Base-by-base conservation (phyloP, 1,140 invertebrate species). In the Thaumatotibia leucotreta region DNA sequence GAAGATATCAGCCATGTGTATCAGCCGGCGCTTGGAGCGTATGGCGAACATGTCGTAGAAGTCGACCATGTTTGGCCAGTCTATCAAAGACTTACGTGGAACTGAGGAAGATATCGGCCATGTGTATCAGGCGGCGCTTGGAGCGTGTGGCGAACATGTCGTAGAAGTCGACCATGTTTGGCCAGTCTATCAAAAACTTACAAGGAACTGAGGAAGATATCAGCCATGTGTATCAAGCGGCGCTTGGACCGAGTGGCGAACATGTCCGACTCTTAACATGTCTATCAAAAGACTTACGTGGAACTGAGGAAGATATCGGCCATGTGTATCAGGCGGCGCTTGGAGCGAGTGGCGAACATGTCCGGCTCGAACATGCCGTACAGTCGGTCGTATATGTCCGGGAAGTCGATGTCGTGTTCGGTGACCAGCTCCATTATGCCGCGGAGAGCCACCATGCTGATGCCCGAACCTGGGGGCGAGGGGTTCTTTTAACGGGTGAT, bases 371-470 rank as follows among this genome's bases (percentile, higher is more conserved):
- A 96, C 93, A 99, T 95, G 0, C 95, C 95, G 91, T 99, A 99
- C 2, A 99, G 91, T 82, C 99, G 98, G 61, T 94, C 94, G 84
- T 98, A 99, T 80, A 99, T 97, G 87, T 98, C 96, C 2, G 98
- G 98, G 90, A 99, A 99, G 82, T 98, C 96, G 88, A 99, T 93
- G 90, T 99, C 98, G 83, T 98, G 95, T 69, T 96, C 95, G 63
- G 96, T 95, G 66, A 99, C 97, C 35, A 99, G 91, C 45, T 96
- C 94, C 82, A 98, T 98, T n/a, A 99, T 94, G 9, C 98, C 98
- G 88, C 98, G 97, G 11, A 99, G 90, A 6, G 98, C 97, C 35
- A 99, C 91, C 71, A 99, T 92, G 80, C 96, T 96, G 52, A 97
- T 94, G 1, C 96, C 93, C 22, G 98, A 98, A 82, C 97, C 95